Base-by-base conservation (phyloP, 1,140 invertebrate species). In the Aphidius ervi region DNA sequence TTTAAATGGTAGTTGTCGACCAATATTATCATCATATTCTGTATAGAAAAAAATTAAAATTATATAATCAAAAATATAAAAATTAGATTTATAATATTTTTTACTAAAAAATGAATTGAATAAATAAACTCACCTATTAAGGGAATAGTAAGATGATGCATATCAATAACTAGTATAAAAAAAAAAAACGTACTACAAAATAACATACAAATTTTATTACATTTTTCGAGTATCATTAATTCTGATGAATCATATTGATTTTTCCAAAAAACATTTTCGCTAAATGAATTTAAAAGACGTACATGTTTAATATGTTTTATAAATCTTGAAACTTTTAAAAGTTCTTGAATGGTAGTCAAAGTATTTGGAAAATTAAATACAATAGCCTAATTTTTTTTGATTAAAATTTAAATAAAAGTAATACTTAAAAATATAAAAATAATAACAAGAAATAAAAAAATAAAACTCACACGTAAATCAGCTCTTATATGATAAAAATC, bases 71-170 rank as follows among this genome's bases (percentile, higher is more conserved):
- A n/a, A n/a, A n/a, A n/a, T n/a, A n/a, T n/a, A n/a, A n/a, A n/a
- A n/a, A n/a, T n/a, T n/a, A n/a, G 1, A 9, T 6, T 6, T 43
- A 7, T 43, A 7, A 6, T 9, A 6, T 43, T 8, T 43, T 1
- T 8, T 43, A 2, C 9, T 9, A 43, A 43, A 8, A 8, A 7
- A 43, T 43, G n/a, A 31, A 7, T 10, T 16, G 0, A 42, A 56
- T n/a, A n/a, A n/a, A n/a, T n/a, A n/a, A n/a, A n/a, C 65, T 67
- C 58, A 67, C 70, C 67, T 10, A 67, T 46, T 31, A 68, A 59
- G 16, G 70, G 68, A 45, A 65, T 60, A 46, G 47, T 57, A 8
- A 69, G 6, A 49, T 70, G 68, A 59, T 66, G 62, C 8, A 41
- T 16, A 8, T 67, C 50, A 39, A 49, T 23, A 47, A 62, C 59